Base-by-base conservation (phyloP, 2,888 invertebrate species). In the Gymnosoma rotundatum region DNA sequence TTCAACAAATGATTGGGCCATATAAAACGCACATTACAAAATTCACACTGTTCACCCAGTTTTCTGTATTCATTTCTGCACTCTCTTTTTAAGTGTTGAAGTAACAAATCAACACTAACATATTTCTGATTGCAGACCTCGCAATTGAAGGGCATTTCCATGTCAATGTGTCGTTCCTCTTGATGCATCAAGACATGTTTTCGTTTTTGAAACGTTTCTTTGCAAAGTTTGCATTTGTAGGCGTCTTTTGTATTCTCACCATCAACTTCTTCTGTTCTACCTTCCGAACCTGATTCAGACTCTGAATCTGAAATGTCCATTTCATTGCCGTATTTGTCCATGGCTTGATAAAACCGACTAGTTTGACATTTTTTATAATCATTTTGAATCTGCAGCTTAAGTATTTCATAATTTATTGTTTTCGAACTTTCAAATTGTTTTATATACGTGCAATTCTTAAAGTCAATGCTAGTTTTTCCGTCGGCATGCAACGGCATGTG, bases 81-180 rank as follows among this genome's bases (percentile, higher is more conserved):
- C 20, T 89, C 88, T 86, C 91, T 86, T 89, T 92, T 89, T 89
- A 93, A 54, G 92, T 94, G 94, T 1, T 93, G 93, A 0, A 92
- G 90, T 0, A 94, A 93, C 12, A 94, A 91, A 42, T 93, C 92
- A 0, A 92, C 87, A 1, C 93, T 92, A 0, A 94, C 93, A 87
- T 93, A 94, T 12, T 93, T 89, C 91, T 93, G 93, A 0, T 91
- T 89, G 87, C 94, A 94, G 25, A 92, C 89, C 32, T 91, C 90
- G 86, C 94, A 94, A 12, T 92, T 90, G 63, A 92, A 90, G 0
- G 93, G 93, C 8, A 93, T 21, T 1, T 79, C 42, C 18, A 89
- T 91, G 0, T 93, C 92, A 69, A 93, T 66, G 3, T 64, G 81
- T 78, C 90, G 90, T 3, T 87, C 83, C 4, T 88, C 61, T 78